Evolutionary conservation across 2,797 vertebrate species (phyloP).

Genomic region (Hyperoplus lanceolatus): DNA sequence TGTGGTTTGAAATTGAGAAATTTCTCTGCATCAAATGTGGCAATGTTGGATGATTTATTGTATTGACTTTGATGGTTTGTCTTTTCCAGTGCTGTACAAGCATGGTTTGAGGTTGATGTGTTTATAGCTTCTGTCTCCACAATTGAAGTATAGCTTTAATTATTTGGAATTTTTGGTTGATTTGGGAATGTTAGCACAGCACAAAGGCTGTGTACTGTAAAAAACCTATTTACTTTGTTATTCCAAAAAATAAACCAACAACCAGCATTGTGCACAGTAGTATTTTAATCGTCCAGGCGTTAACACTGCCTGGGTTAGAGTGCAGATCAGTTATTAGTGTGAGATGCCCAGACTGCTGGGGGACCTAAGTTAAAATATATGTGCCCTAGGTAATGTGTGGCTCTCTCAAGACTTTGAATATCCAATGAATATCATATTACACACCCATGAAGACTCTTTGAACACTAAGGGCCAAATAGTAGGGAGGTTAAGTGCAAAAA

Average conservation of each 20-base stretch:
- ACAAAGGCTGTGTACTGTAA: background rate
- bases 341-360: background rate
- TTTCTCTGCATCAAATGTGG: background rate
- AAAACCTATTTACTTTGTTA: background rate
- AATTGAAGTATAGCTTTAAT: background rate
- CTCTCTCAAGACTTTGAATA: background rate
- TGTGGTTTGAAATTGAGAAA: background rate
- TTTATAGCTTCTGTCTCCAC: background rate
- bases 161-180: slow-evolving; percentile 1
- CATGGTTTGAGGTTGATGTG: slow-evolving; percentile 76
- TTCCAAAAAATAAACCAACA: background rate
- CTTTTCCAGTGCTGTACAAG: slow-evolving; percentile 29
- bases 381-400: background rate
- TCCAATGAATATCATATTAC: background rate
- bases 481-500: no score
- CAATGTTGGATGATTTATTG: slow-evolving; percentile 21
- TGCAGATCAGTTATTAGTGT: background rate
- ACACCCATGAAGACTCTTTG: background rate
- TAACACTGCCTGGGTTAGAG: background rate
- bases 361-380: background rate
- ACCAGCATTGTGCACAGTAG: background rate
- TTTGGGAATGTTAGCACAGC: background rate
- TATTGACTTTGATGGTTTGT: slow-evolving; percentile 17
- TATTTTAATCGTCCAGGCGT: background rate
- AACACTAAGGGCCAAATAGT: no score